Evolutionary conservation across 2,113 vertebrate genomes (phyloP), one percentile per base, ranked within the genome.

Genomic region (Nicator chloris): DNA sequence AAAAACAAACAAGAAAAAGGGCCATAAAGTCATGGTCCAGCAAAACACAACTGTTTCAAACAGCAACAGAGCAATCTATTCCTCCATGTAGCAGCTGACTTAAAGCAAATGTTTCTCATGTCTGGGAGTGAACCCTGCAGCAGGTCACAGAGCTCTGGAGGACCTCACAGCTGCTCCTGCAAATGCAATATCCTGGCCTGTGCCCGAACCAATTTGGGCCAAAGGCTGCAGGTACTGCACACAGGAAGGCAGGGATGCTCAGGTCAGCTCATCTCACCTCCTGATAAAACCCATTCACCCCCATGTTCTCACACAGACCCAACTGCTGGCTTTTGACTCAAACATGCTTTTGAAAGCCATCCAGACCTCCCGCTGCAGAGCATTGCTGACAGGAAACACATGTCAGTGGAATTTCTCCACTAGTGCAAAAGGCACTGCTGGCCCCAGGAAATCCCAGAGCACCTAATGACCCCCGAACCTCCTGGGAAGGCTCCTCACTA

Each of bases 1-100:
- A 81, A 94, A 91, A 94, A 63, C 79, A 95, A 90, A 63, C 65
- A 88, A 83, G 65, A 39, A 79, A 88, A 88, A 84, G 64, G 44
- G 82, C 68, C 90, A 90, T 35, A 21, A 88, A 68, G 85, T 61
- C 77, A 68, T 3, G 33, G 82, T 53, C 80, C 80, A 54, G 79
- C 60, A 92, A 92, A 93, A 80, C 79, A 83, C 17, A 71, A 88
- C 51, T 12, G 11, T 83, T 95, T 75, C 64, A 49, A 68, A 73
- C 76, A 64, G 76, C 82, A 88, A 64, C 64, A 50, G 15, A 90
- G 69, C 53, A 88, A 88, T 86, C 82, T 73, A 82, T 93, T 78
- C 44, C 60, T 88, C 50, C 44, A 14, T 64, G 69, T 37, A 93
- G 76, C 47, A 83, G 64, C 37, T 83, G 88, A 90, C 76, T 92